Base-by-base conservation (phyloP, 2,888 invertebrate genomes). In the Drosophila neonasuta region DNA sequence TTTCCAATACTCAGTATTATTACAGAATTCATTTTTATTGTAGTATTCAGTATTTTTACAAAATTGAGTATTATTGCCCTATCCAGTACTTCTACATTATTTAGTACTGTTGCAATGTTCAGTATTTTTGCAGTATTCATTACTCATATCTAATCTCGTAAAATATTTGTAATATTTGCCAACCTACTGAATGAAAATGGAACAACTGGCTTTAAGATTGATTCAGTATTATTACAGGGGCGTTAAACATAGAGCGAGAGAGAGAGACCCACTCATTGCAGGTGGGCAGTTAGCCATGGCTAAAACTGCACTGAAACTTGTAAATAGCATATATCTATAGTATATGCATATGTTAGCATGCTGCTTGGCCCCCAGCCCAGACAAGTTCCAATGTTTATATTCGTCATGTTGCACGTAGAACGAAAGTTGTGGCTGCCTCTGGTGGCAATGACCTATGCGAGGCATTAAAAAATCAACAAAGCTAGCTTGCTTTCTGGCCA, bases 391-490 rank as follows among this genome's bases (percentile, higher is more conserved):
- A 62, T 71, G 58, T 70, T 60, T 60, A 58, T 52, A 50, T 42
- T 50, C 50, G 34, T 50, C 41, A 44, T 44, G 36, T 51, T 30
- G 39, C 29, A 42, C 54, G 36, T 15, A 8, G 15, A 13, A 8
- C 13, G 9, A 13, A 15, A 46, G n/a, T 41, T 36, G 17, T 49
- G 49, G 36, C n/a, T 44, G 29, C 44, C 56, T 30, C 42, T 52
- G 46, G 46, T 67, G 72, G 66, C 69, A 78, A 71, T 78, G 71
- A 68, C 65, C 75, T 57, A 50, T 60, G 50, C 20, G 29, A 13
- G 50, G 45, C 49, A 68, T 41, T 60, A 20, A 55, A 54, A 61
- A 57, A 36, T 64, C 42, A 24, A 36, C 46, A 58, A 51, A 50
- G 7, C 13, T 36, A 70, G 30, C 24, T 24, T 24, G 24, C 34